phyloP scores from a whole-genome alignment of 2,113 vertebrate species.

The Apaloderma vittatum region DNA sequence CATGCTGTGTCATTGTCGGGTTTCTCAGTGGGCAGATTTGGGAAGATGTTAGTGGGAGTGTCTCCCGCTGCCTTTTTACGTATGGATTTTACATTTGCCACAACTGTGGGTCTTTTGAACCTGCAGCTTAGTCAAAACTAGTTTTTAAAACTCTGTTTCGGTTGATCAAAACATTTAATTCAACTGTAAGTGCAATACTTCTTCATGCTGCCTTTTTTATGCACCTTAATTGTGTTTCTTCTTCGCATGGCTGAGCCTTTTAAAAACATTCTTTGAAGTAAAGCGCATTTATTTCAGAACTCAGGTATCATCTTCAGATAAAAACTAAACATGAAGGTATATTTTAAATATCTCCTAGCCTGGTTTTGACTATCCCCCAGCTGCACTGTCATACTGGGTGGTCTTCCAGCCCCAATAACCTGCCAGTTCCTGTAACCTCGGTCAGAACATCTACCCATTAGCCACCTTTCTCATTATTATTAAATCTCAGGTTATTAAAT shows the following conservation, averaged over 20 bases:
- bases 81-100: background rate
- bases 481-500: background rate
- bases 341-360: background rate
- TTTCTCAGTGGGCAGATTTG: background rate
- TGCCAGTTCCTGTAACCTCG: background rate
- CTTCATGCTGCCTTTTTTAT: background rate
- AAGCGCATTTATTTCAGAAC: background rate
- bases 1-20: accelerated
- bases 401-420: background rate
- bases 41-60: background rate
- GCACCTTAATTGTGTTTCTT: accelerated
- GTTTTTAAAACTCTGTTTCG: background rate
- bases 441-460: background rate
- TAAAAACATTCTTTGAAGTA: background rate
- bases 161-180: background rate
- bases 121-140: background rate
- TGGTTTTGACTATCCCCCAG: background rate
- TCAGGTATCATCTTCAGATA: background rate
- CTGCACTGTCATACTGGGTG: accelerated
- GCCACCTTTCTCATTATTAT: background rate
- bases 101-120: background rate
- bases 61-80: background rate
- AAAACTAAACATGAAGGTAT: background rate
- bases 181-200: background rate
- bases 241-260: background rate